Percentiles rank a stretch among this genome's conserved stretches.
These are phyloP conservation scores for Syngnathus typhle DNA, from an alignment of 2,113 vertebrate genomes.

Conservation along the genomic window DNA sequence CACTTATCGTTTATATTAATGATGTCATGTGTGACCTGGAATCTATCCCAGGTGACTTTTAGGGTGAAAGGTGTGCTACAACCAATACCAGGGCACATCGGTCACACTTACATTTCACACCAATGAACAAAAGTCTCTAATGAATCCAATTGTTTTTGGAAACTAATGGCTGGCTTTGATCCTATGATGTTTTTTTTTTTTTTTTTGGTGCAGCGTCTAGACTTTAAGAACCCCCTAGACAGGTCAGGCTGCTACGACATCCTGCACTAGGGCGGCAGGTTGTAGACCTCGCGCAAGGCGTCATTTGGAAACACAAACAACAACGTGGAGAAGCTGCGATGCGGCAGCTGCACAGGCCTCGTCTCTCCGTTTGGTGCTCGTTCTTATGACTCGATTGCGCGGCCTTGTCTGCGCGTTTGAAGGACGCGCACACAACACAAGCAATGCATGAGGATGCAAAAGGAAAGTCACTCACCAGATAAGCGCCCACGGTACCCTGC, in stretches of 20 bases:
- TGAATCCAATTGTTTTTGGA: not conserved
- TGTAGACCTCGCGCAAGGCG: not conserved
- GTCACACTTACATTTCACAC: not conserved
- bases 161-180: no score
- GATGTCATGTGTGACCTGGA: not conserved
- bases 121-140: not conserved
- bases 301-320: not conserved
- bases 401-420: constrained; percentile 13
- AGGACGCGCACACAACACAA: constrained; percentile 19
- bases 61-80: not conserved
- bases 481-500: constrained; percentile 90
- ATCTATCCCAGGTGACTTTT: not conserved
- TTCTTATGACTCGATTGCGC: not conserved
- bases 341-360: constrained; percentile 10
- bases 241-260: not conserved
- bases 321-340: not conserved
- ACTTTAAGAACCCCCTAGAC: not conserved
- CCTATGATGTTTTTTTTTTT: no score
- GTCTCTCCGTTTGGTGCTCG: not conserved
- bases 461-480: constrained; percentile 80
- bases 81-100: not conserved
- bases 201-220: not conserved
- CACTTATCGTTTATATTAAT: no score
- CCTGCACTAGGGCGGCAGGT: not conserved
- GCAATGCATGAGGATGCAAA: not conserved